Evolutionary conservation across 64 coral and sea anemone genomes (phyloP).

Genomic region (Stichodactyla mertensii): DNA sequence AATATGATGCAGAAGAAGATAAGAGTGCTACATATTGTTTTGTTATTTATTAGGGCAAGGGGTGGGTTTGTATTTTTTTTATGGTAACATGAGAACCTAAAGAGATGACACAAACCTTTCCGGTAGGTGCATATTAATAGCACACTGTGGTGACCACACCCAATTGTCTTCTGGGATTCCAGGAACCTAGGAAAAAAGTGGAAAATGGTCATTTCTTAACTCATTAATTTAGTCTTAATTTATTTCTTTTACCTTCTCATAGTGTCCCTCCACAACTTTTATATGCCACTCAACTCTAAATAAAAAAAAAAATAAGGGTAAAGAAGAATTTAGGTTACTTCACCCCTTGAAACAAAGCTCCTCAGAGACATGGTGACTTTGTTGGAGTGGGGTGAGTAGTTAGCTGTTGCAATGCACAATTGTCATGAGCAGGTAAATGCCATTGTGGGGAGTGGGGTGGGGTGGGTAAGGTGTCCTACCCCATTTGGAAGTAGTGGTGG

Average conservation of each 20-base stretch:
- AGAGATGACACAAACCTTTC: constrained; percentile 47
- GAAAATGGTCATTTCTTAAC: not conserved
- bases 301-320: constrained; percentile 11
- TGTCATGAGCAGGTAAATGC: too few species aligned
- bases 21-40: too few species aligned
- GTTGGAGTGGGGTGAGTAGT: too few species aligned
- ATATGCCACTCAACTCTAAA: constrained; percentile 86
- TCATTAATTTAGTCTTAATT: not conserved
- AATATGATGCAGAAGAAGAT: too few species aligned
- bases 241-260: constrained; percentile 65
- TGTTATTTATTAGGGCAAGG: too few species aligned
- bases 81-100: not conserved
- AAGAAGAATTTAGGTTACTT: not conserved
- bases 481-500: too few species aligned
- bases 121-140: constrained; percentile 90
- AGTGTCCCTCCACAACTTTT: constrained; percentile 57
- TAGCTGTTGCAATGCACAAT: too few species aligned
- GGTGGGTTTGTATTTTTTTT: not conserved
- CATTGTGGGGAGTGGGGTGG: too few species aligned
- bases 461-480: too few species aligned
- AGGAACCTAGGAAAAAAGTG: constrained; percentile 39
- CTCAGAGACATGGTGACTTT: too few species aligned
- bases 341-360: too few species aligned
- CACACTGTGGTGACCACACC: constrained; percentile 92
- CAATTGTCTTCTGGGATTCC: constrained; percentile 82